A percentile compares a stretch with the other conserved stretches of the same genome.
Evolutionary conservation across 2,113 vertebrate genomes (phyloP).

Genomic region (Hippocampus abdominalis): DNA sequence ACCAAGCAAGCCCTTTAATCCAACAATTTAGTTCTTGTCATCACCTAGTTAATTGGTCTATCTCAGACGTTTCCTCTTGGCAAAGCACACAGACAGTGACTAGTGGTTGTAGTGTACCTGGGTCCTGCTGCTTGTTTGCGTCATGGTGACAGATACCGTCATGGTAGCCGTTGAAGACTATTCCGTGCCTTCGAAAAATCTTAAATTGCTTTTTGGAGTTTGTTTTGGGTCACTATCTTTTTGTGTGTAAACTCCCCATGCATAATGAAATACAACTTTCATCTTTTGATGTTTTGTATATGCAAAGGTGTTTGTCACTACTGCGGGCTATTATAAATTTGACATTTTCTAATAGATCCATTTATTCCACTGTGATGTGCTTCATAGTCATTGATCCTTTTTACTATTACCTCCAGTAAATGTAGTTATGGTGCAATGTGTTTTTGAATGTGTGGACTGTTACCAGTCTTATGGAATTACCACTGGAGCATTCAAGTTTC

Average conservation of each 20-base stretch:
- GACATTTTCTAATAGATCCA: neutral
- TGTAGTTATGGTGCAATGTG: neutral
- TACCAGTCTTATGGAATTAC: constrained; percentile 16
- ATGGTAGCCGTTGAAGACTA: too few species aligned
- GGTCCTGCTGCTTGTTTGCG: constrained; percentile 37
- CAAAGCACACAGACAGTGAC: constrained; percentile 42
- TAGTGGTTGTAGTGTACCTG: constrained; percentile 42
- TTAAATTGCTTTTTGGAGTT: too few species aligned
- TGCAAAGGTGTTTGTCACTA: too few species aligned
- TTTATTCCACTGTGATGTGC: neutral
- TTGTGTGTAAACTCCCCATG: too few species aligned
- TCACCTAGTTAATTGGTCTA: constrained; percentile 65
- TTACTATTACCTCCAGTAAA: neutral
- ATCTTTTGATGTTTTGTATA: too few species aligned
- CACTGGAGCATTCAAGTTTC: constrained; percentile 12
- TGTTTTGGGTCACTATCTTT: too few species aligned
- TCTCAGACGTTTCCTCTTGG: constrained; percentile 63
- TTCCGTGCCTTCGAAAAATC: too few species aligned
- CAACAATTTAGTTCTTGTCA: constrained; percentile 66
- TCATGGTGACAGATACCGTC: constrained; percentile 38
- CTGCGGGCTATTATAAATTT: too few species aligned
- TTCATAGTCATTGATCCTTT: neutral
- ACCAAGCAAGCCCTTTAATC: constrained; percentile 68
- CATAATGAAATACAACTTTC: neutral
- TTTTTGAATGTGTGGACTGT: neutral